Conservation (phyloP, 2,888 invertebrate genomes). For the Holacanthella duospinosa region DNA sequence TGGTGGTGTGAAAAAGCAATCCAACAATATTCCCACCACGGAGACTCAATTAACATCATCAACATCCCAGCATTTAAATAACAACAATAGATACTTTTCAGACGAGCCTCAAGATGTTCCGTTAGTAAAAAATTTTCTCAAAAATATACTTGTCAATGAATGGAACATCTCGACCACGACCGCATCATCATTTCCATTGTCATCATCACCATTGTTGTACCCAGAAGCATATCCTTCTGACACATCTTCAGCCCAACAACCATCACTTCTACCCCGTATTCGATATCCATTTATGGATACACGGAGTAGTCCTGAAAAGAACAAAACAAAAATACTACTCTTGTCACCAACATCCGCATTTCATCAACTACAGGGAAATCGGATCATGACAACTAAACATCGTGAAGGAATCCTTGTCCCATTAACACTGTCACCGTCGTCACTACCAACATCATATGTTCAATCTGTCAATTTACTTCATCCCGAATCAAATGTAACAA, state of each 20-base stretch:
- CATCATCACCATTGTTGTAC: not conserved
- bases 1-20: slow-evolving; percentile 7
- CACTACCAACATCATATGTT: too few relatives aligned
- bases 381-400: too few relatives aligned
- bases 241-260: too few relatives aligned
- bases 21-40: slow-evolving; percentile 7
- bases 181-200: slow-evolving; percentile 6
- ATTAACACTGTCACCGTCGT: too few relatives aligned
- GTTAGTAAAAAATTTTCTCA: slow-evolving; percentile 36
- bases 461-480: too few relatives aligned
- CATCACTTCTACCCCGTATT: too few relatives aligned
- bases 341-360: too few relatives aligned
- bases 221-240: slow-evolving; percentile 1
- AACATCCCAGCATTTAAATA: slow-evolving; percentile 2
- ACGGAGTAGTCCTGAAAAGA: too few relatives aligned
- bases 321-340: not conserved
- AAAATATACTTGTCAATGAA: slow-evolving; percentile 36
- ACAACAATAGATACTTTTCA: slow-evolving; percentile 21
- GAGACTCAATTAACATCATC: not conserved
- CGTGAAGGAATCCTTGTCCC: too few relatives aligned
- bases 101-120: slow-evolving; percentile 32
- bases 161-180: slow-evolving; percentile 21
- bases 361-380: too few relatives aligned
- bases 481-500: too few relatives aligned
- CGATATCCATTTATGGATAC: too few relatives aligned